Evolutionary conservation across 2,888 invertebrate genomes (phyloP).

Genomic region (Cenopis cana): DNA sequence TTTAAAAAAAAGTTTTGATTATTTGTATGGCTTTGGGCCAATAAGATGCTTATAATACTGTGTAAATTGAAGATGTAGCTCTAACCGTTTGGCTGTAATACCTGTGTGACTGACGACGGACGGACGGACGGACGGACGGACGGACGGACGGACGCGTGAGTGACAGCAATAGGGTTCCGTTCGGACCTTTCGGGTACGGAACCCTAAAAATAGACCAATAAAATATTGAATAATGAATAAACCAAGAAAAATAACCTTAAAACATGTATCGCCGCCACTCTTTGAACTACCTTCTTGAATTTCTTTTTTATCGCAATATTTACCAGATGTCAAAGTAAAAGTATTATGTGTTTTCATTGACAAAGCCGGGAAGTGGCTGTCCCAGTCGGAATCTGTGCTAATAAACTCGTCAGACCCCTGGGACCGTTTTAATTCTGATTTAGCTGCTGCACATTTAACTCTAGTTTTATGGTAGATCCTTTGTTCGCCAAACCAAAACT

Average conservation of each 20-base stretch:
- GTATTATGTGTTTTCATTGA: conserved; percentile 77
- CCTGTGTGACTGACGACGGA: too few species aligned
- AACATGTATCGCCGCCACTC: conserved; percentile 74
- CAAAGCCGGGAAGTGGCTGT: conserved; percentile 76
- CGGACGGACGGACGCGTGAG: too few species aligned
- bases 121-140: too few species aligned
- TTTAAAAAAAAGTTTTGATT: too few species aligned
- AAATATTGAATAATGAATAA: conserved; percentile 24
- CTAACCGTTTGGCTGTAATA: too few species aligned
- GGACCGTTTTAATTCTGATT: conserved; percentile 60
- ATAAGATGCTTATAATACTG: too few species aligned
- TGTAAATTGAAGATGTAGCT: too few species aligned
- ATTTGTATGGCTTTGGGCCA: too few species aligned
- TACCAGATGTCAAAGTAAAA: conserved; percentile 73
- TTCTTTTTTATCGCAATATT: conserved; percentile 71
- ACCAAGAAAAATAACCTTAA: conserved; percentile 61
- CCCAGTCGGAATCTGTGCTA: conserved; percentile 77
- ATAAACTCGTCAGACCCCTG: conserved; percentile 74
- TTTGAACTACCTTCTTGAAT: conserved; percentile 68
- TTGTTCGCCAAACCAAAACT: conserved; percentile 73
- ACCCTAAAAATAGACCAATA: conserved; percentile 16
- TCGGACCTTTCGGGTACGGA: too few species aligned
- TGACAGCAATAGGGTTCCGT: too few species aligned
- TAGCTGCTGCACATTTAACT: conserved; percentile 56
- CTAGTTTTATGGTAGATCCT: conserved; percentile 76